Conservation (phyloP, 2,797 vertebrate species). For the Thamnophis elegans region DNA sequence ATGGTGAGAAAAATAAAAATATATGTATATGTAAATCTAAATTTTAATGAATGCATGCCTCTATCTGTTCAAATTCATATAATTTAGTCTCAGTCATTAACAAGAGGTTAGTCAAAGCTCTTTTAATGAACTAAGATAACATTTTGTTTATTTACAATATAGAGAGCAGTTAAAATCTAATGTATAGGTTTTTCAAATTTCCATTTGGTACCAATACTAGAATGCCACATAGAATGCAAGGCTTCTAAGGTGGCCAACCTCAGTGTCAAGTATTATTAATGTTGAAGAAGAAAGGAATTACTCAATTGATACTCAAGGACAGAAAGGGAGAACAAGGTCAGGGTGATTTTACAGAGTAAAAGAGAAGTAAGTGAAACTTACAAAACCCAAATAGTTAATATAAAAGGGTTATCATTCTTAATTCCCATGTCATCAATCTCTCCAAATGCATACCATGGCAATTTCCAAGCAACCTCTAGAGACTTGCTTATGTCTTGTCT, state of each 20-base stretch:
- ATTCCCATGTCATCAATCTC: constrained; percentile 14
- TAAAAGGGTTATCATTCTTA: constrained; percentile 44
- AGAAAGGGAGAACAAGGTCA: constrained; percentile 29
- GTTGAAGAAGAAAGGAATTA: constrained; percentile 40
- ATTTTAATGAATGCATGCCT: not conserved
- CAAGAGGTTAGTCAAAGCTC: not conserved
- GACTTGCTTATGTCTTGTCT: constrained; percentile 20
- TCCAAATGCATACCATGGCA: not conserved
- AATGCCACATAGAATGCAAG: constrained; percentile 42
- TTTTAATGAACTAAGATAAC: not conserved
- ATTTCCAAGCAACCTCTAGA: constrained; percentile 1
- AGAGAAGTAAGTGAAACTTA: not conserved
- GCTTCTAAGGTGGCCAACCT: constrained; percentile 45
- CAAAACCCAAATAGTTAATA: constrained; percentile 12
- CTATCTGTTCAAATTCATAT: not conserved
- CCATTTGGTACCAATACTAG: constrained; percentile 19
- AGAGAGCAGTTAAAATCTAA: constrained; percentile 22
- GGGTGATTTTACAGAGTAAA: not conserved
- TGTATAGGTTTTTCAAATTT: constrained; percentile 21
- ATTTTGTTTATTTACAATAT: not conserved
- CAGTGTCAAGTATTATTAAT: constrained; percentile 41
- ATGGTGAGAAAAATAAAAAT: not conserved
- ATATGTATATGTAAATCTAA: not conserved
- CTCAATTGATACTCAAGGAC: constrained; percentile 48
- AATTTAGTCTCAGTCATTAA: not conserved